phyloP scores from a whole-genome alignment of 2,888 invertebrate genomes.

The Pherbina coryleti region DNA sequence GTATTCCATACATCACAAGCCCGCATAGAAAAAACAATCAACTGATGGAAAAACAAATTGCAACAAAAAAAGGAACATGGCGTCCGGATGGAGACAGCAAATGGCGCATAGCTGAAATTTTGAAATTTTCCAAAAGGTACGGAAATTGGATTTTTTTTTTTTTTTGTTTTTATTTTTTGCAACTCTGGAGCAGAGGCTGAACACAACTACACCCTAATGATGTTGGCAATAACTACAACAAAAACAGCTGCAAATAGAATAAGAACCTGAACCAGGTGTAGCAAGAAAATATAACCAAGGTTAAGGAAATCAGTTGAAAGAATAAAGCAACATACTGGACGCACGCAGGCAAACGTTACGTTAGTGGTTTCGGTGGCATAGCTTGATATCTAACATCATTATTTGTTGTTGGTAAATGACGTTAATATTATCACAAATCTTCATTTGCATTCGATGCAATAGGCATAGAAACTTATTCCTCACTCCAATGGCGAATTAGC shows the following conservation, averaged over 20 bases:
- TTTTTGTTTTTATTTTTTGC: not conserved
- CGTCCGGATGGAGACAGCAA: not conserved
- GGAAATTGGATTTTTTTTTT: not conserved
- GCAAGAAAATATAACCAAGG: too few species aligned
- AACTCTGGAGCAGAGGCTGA: too few species aligned
- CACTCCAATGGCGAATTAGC: too few species aligned
- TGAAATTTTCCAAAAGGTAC: not conserved
- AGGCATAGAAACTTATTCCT: too few species aligned
- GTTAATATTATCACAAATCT: too few species aligned
- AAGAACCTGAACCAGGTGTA: not conserved
- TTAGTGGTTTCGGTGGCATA: too few species aligned
- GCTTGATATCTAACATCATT: too few species aligned
- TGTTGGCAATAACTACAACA: not conserved
- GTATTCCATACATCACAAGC: not conserved
- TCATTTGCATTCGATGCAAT: too few species aligned
- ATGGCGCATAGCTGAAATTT: not conserved
- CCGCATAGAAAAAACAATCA: not conserved
- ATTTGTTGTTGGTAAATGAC: too few species aligned
- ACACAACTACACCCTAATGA: slow-evolving; percentile 1
- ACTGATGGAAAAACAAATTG: not conserved
- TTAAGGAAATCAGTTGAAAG: too few species aligned
- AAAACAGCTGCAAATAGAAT: not conserved
- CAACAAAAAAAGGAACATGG: not conserved
- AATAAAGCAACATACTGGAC: too few species aligned
- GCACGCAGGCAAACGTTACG: too few species aligned